A percentile compares a stretch with the other conserved stretches of the same genome.
These are phyloP conservation scores for Etheostoma cragini DNA, from an alignment of 2,113 vertebrate genomes.

Conservation along the genomic window DNA sequence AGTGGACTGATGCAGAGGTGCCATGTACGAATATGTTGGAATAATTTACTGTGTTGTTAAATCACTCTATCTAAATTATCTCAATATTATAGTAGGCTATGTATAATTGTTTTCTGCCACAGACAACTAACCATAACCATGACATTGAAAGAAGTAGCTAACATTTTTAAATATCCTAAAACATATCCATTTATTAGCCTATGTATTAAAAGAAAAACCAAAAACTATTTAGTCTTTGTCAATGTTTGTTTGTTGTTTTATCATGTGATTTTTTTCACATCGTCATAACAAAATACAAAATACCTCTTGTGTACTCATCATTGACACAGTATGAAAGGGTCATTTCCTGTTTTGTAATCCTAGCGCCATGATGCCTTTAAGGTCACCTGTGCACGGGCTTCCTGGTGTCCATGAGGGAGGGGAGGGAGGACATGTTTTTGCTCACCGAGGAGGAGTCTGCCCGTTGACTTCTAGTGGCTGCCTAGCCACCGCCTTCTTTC, in stretches of 20 bases:
- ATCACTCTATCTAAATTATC: background rate
- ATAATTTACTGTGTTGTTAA: background rate
- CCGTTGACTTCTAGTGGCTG: conserved; percentile 71
- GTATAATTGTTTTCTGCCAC: no score
- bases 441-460: conserved; percentile 74
- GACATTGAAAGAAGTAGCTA: background rate
- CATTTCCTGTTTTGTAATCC: conserved; percentile 13
- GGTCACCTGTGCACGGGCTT: conserved; percentile 50
- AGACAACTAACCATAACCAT: no score
- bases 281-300: background rate
- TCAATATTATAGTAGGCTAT: no score
- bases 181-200: no score
- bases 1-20: no score
- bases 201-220: background rate
- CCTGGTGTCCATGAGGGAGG: conserved; percentile 29
- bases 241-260: background rate
- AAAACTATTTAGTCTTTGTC: background rate
- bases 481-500: conserved; percentile 82
- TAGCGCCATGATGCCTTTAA: conserved; percentile 8
- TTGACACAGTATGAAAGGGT: background rate
- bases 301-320: background rate
- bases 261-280: background rate
- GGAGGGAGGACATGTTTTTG: conserved; percentile 54
- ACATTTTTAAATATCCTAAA: background rate
- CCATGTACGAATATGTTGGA: background rate